These are phyloP conservation scores for Microdon myrmicae DNA, from an alignment of 2,888 invertebrate species.

Conservation along the genomic window DNA sequence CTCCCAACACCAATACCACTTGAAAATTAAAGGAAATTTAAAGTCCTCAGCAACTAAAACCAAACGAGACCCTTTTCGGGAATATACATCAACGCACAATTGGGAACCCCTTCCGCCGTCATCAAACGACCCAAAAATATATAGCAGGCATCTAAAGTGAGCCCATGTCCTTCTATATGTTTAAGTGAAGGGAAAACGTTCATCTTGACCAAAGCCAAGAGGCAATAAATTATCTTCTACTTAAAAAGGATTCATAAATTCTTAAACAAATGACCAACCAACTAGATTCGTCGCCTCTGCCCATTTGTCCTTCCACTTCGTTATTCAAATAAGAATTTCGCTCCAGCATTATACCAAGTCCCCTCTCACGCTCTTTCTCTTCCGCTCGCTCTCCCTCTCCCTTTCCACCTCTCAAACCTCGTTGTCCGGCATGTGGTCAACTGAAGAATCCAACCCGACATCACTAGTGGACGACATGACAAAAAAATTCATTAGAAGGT, in stretches of 20 bases:
- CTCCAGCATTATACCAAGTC: too few relatives aligned
- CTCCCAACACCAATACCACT: conserved; percentile 40
- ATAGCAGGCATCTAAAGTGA: too few relatives aligned
- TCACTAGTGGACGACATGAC: conserved; percentile 18
- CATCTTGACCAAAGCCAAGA: conserved; percentile 45
- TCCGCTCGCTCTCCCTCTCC: too few relatives aligned
- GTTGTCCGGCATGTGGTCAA: conserved; percentile 3
- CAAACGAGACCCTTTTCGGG: conserved; percentile 27
- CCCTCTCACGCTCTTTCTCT: too few relatives aligned
- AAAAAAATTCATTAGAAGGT: conserved; percentile 25
- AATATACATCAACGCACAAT: conserved; percentile 11
- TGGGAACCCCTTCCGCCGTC: conserved; percentile 18
- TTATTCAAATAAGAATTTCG: conserved; percentile 56
- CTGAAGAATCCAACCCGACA: conserved; percentile 21
- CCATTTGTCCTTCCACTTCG: conserved; percentile 50
- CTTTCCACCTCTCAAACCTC: neutral
- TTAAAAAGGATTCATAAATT: conserved; percentile 66
- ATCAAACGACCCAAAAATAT: too few relatives aligned
- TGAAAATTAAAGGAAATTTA: conserved; percentile 17
- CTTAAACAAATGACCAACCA: conserved; percentile 61
- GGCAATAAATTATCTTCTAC: conserved; percentile 62
- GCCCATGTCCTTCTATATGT: too few relatives aligned
- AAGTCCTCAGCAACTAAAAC: conserved; percentile 12
- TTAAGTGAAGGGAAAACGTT: conserved; percentile 43
- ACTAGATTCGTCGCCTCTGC: conserved; percentile 29